Evolutionary conservation across 23 tunicate genomes (phyloP).

Genomic region (Halocynthia roretzi): DNA sequence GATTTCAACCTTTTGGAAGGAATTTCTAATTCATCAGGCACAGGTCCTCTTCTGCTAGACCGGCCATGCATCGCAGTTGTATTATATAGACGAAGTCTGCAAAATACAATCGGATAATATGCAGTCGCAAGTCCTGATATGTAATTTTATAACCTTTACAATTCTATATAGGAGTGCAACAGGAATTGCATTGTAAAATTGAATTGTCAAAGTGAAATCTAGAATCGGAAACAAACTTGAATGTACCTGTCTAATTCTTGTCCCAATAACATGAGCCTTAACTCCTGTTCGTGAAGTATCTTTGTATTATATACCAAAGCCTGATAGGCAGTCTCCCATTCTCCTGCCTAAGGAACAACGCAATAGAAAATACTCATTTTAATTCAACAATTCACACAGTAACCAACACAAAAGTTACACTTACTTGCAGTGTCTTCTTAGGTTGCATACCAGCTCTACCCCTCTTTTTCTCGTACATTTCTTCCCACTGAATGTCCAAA

Average conservation of each 20-base stretch:
- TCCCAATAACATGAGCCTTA: slow-evolving; percentile 20
- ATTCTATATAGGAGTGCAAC: too few relatives aligned
- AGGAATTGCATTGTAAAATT: too few relatives aligned
- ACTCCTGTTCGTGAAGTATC: slow-evolving; percentile 58
- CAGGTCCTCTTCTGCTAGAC: too few relatives aligned
- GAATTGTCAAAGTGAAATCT: too few relatives aligned
- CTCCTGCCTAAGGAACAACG: slow-evolving; percentile 38
- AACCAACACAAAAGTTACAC: background rate
- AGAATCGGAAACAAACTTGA: too few relatives aligned
- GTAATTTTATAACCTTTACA: too few relatives aligned
- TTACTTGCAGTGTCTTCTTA: background rate
- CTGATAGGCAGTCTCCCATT: slow-evolving; percentile 37
- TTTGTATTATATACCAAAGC: slow-evolving; percentile 66
- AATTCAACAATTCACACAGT: background rate
- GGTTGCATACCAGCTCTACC: background rate
- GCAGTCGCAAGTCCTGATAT: too few relatives aligned
- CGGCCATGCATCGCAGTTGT: too few relatives aligned
- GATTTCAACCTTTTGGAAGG: too few relatives aligned
- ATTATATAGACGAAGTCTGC: too few relatives aligned
- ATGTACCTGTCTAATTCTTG: slow-evolving; percentile 12
- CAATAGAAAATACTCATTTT: background rate
- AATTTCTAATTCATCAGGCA: too few relatives aligned
- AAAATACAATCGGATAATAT: too few relatives aligned
- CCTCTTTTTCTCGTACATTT: background rate
- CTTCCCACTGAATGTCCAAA: slow-evolving; percentile 4